A percentile compares a stretch with the other conserved stretches of the same genome.
Conservation (phyloP, 2,797 vertebrate species). For the Neomorphus geoffroyi region DNA sequence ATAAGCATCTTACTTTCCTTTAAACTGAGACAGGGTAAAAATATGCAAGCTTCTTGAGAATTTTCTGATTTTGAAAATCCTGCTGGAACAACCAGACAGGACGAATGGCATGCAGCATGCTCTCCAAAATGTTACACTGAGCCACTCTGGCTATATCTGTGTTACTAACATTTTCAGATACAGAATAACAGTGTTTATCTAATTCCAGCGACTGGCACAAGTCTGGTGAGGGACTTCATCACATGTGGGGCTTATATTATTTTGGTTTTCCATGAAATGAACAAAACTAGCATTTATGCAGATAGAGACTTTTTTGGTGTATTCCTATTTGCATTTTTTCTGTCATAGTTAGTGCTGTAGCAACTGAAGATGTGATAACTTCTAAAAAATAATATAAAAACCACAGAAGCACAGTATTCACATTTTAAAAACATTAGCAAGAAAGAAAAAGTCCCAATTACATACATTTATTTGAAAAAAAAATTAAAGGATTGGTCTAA, state of each 20-base stretch:
- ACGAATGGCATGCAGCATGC: background rate
- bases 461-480: background rate
- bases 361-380: background rate
- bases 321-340: slow-evolving; percentile 20
- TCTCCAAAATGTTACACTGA: background rate
- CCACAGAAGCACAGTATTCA: background rate
- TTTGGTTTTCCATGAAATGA: background rate
- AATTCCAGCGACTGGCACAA: background rate
- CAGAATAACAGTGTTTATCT: background rate
- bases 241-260: background rate
- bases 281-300: background rate
- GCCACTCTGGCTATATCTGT: background rate
- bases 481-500: background rate
- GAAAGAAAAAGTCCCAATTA: background rate
- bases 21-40: no score
- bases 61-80: background rate
- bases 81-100: background rate
- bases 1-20: no score
- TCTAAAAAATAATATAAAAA: background rate
- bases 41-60: background rate
- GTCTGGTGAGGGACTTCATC: background rate
- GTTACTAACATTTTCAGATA: background rate
- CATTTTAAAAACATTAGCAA: background rate
- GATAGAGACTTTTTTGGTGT: background rate
- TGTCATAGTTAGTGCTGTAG: background rate